These are phyloP conservation scores for Pseudococcus viburni DNA, from an alignment of 2,888 invertebrate species.

Conservation along the genomic window DNA sequence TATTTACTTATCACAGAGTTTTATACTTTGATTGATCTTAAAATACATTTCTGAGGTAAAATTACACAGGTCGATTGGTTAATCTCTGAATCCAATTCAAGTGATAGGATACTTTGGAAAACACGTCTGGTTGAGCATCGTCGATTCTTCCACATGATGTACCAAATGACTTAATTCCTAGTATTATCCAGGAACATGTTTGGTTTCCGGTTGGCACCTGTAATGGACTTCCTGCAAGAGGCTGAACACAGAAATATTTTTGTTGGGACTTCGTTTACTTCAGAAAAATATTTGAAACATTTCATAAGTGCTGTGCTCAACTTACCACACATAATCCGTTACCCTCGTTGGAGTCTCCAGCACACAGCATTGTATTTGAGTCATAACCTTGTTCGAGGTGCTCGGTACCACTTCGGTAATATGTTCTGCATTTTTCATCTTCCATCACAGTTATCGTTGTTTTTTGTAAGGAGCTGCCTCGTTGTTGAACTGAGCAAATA, in stretches of 20 bases:
- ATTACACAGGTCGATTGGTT: background rate
- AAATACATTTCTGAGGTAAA: background rate
- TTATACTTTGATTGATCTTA: too few species aligned
- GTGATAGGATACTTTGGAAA: background rate
- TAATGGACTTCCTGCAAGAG: background rate
- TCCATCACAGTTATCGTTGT: conserved; percentile 67
- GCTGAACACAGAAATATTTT: background rate
- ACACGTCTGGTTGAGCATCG: background rate
- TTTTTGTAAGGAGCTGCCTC: conserved; percentile 67
- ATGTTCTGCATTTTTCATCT: conserved; percentile 64
- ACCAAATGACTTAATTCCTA: background rate
- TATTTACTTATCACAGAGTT: too few species aligned
- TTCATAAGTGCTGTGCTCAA: background rate
- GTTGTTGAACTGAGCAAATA: background rate
- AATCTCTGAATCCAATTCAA: background rate
- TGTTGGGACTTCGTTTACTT: background rate
- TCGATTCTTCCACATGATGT: background rate
- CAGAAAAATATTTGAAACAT: background rate
- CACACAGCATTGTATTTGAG: conserved; percentile 71
- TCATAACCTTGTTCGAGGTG: conserved; percentile 58
- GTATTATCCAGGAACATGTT: background rate
- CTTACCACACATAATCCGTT: conserved; percentile 72
- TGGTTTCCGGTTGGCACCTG: background rate
- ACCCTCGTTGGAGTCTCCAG: conserved; percentile 72
- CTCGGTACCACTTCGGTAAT: conserved; percentile 50